Evolutionary conservation across 2,113 vertebrate species (phyloP).

Genomic region (Tretioscincus oriximinensis): DNA sequence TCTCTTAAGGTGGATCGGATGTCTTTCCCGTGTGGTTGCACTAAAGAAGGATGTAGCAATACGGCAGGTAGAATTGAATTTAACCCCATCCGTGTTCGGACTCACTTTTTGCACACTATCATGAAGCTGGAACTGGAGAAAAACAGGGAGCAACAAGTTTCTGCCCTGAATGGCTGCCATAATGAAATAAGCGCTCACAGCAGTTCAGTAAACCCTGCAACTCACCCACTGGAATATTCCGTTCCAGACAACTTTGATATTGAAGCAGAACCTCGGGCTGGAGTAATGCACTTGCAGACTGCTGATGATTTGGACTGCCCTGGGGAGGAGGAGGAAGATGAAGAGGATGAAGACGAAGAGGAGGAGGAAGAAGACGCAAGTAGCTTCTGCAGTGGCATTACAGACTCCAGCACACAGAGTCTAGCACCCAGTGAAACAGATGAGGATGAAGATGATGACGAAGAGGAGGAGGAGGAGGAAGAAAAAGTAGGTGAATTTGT

Average conservation of each 20-base stretch:
- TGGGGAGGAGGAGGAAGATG: constrained; percentile 85
- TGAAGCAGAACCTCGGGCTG: constrained; percentile 79
- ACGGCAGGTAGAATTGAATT: constrained; percentile 95
- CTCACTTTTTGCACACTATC: constrained; percentile 98
- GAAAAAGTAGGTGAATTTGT: constrained; percentile 84
- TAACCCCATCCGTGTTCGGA: constrained; percentile 98
- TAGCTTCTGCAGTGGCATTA: constrained; percentile 92
- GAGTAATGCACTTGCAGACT: constrained; percentile 86
- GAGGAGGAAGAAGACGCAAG: constrained; percentile 91
- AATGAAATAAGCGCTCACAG: constrained; percentile 77
- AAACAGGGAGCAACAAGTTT: constrained; percentile 89
- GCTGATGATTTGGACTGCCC: constrained; percentile 85
- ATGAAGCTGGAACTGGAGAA: constrained; percentile 99
- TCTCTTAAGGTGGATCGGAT: constrained; percentile 93
- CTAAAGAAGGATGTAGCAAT: constrained; percentile 97
- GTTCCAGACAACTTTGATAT: constrained; percentile 83
- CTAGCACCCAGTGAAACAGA: constrained; percentile 93
- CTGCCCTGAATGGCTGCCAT: constrained; percentile 84
- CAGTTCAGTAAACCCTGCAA: constrained; percentile 77
- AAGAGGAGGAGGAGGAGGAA: constrained; percentile 78
- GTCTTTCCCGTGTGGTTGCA: constrained; percentile 98
- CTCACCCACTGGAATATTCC: constrained; percentile 86
- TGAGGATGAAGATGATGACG: constrained; percentile 85
- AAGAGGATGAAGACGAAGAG: constrained; percentile 85
- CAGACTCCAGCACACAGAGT: constrained; percentile 96